These are phyloP conservation scores for Berghia stephanieae DNA, from an alignment of 1,140 invertebrate genomes.

Conservation along the genomic window DNA sequence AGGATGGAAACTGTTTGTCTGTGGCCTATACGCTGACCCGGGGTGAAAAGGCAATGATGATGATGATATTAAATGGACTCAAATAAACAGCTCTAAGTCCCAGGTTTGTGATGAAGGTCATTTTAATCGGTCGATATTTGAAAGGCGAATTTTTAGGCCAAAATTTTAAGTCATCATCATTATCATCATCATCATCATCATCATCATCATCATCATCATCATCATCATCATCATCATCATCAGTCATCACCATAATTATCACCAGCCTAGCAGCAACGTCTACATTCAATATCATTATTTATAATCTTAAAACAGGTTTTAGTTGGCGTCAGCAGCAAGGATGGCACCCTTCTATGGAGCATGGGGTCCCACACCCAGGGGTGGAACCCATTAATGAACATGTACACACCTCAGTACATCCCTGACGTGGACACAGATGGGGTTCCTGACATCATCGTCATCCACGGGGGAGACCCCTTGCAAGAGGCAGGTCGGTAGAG, in stretches of 20 bases:
- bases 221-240: not conserved
- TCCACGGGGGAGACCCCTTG: constrained; percentile 74
- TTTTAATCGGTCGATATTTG: too few relatives aligned
- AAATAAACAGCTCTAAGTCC: not conserved
- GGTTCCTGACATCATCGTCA: constrained; percentile 77
- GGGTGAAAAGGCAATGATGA: not conserved
- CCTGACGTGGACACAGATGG: constrained; percentile 79
- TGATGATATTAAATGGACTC: not conserved
- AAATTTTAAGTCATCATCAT: too few relatives aligned
- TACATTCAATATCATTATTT: too few relatives aligned
- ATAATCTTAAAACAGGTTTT: constrained; percentile 69
- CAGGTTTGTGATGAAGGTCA: too few relatives aligned
- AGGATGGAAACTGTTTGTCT: too few relatives aligned
- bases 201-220: not conserved
- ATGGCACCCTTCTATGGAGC: constrained; percentile 77
- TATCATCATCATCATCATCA: not conserved
- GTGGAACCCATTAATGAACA: constrained; percentile 69
- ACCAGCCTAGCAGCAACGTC: too few relatives aligned
- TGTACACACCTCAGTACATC: constrained; percentile 77
- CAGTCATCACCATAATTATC: too few relatives aligned
- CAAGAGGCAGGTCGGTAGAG: constrained; percentile 64
- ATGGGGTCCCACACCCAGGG: constrained; percentile 66
- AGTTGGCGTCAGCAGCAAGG: constrained; percentile 75
- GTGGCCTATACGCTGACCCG: too few relatives aligned
- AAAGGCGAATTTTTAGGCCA: too few relatives aligned